Evolutionary conservation across 2,113 vertebrate species (phyloP).

Genomic region (Halcyon malimbica): DNA sequence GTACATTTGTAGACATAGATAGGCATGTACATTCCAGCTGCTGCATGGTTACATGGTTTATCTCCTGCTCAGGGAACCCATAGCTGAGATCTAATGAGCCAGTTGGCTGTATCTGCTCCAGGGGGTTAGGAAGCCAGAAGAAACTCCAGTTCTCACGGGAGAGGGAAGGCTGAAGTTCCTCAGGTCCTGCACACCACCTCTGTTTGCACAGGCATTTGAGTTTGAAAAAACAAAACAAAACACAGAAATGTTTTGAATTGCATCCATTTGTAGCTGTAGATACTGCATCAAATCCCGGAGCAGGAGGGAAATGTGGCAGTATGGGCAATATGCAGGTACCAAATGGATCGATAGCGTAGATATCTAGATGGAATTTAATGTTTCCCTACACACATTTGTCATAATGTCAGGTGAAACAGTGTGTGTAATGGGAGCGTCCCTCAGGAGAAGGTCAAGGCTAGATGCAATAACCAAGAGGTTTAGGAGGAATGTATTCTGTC

Average conservation of each 20-base stretch:
- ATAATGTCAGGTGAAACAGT: neutral
- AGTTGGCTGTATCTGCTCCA: neutral
- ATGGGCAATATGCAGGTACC: neutral
- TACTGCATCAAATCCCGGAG: neutral
- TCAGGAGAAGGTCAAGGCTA: neutral
- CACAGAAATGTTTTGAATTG: neutral
- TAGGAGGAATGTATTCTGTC: neutral
- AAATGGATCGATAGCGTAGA: neutral
- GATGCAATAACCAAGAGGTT: neutral
- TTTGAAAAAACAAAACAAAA: neutral
- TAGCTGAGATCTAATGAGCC: neutral
- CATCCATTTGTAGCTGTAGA: neutral
- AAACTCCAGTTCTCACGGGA: neutral
- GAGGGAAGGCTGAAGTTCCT: neutral
- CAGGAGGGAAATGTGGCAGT: neutral
- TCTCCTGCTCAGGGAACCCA: neutral
- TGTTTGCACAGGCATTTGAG: neutral
- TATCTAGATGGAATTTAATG: neutral
- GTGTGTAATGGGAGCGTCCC: neutral
- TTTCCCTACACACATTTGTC: neutral
- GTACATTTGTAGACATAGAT: neutral
- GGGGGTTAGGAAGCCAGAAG: neutral
- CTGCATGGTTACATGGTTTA: neutral
- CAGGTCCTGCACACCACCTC: neutral
- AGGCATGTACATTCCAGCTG: neutral